Evolutionary conservation across 2,113 vertebrate species (phyloP), one percentile per base, ranked within the genome.

Genomic region (Sapajus apella): DNA sequence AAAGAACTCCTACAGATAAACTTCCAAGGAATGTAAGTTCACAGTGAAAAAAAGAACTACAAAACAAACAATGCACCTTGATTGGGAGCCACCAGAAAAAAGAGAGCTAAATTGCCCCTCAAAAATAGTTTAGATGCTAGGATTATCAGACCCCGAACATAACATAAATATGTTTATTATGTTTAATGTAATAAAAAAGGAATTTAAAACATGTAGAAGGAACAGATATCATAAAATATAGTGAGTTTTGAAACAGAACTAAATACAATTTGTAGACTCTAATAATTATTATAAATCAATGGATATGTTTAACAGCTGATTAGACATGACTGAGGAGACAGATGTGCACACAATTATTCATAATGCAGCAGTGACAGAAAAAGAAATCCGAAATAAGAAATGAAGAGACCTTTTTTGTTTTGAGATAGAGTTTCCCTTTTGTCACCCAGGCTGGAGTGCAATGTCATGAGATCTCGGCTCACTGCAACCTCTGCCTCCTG

Each of bases 131-230:
- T 58, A 87, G 20, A 80, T 43, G 37, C 32, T 66, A 93, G 25
- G 77, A 87, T 77, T 55, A 90, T 66, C 76, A 77, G 43, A 47
- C 6, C 30, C 11, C 30, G 61, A 90, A 64, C 80, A 66, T 20
- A 93, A 72, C 40, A 90, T 70, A 94, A 87, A 55, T 72, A 61
- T 17, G 11, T 23, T 47, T 30, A 92, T 68, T 16, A 77, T 50
- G 23, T 80, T 58, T 91, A 87, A 84, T 88, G 52, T 47, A 47
- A 87, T 66, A 56, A 94, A 90, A 75, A 68, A n/a, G 75, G 18
- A 90, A 58, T 96, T 92, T 79, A 73, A 90, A 73, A 97, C 47
- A 80, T 23, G 10, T 61, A 68, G 52, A 77, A 80, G 66, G 16
- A 87, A 37, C 8, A 87, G 66, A 27, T 14, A 77, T 43, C 55